Conservation (phyloP, 2,113 vertebrate species). For the Cinclus cinclus region DNA sequence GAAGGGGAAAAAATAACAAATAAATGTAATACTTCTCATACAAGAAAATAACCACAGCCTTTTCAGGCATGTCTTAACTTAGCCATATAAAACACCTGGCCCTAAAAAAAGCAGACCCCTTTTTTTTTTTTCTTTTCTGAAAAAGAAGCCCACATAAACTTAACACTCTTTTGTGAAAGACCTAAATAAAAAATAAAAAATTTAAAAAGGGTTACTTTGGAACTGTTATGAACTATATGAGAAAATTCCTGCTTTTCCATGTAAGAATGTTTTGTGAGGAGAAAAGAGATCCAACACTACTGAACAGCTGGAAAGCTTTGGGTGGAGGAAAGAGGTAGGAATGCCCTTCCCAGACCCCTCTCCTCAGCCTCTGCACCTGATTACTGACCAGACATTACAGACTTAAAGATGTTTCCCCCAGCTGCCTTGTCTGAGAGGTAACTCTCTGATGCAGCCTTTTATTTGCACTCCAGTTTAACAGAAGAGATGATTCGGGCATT, state of each 20-base stretch:
- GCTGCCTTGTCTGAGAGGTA: not conserved
- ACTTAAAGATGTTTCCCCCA: not conserved
- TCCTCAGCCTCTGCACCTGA: not conserved
- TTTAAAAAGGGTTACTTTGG: conserved; percentile 12
- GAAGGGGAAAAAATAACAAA: not conserved
- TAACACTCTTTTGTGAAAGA: conserved; percentile 35
- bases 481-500: not conserved
- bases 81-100: conserved; percentile 56
- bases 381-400: not conserved
- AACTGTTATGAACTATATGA: not conserved
- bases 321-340: not conserved
- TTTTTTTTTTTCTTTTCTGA: not conserved
- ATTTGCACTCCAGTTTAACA: not conserved
- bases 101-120: conserved; percentile 4
- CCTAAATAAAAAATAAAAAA: not conserved
- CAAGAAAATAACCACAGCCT: not conserved
- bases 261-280: conserved; percentile 29
- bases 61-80: conserved; percentile 2
- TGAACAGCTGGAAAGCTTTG: not conserved
- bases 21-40: not conserved
- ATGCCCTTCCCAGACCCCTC: not conserved
- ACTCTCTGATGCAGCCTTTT: not conserved
- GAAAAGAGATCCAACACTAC: not conserved
- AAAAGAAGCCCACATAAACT: not conserved
- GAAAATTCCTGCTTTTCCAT: conserved; percentile 12